Base-by-base conservation (phyloP, 2,888 invertebrate genomes). In the Andrena bicolor region DNA sequence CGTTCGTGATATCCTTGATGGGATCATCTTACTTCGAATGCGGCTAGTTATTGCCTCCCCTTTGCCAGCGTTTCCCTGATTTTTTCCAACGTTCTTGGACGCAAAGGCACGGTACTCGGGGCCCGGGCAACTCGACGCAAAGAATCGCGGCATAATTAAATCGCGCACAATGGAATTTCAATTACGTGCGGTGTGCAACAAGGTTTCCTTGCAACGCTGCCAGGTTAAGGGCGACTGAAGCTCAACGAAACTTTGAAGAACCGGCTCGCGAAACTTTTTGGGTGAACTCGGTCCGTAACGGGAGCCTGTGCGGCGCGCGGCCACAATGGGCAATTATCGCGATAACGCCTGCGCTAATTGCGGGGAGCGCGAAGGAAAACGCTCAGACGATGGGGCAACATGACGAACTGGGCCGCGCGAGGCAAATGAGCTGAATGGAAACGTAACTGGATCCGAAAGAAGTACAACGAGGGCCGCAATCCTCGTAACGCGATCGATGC, bases 151-250 rank as follows among this genome's bases (percentile, higher is more conserved):
- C 61, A 53, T 23, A 70, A 76, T 73, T 70, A 70, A 77, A 75
- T 28, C 30, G 68, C 63, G 76, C 78, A 66, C 84, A 81, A 82
- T 76, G 70, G 76, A 70, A 53, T 76, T 68, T 69, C 61, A 76
- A 75, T 71, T 77, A 74, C 76, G 66, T 71, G 77, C 83, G 70
- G 76, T 71, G 66, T 65, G 76, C 70, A 73, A 75, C 61, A 48
- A 76, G 51, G 69, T 83, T 30, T 78, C 41, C 75, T 75, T 81
- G 69, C 69, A 49, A 66, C 66, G 13, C 49, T 53, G 8, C 7
- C 61, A 56, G 20, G 32, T 16, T 26, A 7, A 23, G 51, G 26
- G 41, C 49, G 64, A 56, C 53, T 41, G 58, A 28, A 23, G 28
- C 30, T 10, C 1, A 3, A 4, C 30, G 51, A 26, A 48, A 48